Evolutionary conservation across 2,888 invertebrate genomes (phyloP).

Genomic region (Eristalis arbustorum): DNA sequence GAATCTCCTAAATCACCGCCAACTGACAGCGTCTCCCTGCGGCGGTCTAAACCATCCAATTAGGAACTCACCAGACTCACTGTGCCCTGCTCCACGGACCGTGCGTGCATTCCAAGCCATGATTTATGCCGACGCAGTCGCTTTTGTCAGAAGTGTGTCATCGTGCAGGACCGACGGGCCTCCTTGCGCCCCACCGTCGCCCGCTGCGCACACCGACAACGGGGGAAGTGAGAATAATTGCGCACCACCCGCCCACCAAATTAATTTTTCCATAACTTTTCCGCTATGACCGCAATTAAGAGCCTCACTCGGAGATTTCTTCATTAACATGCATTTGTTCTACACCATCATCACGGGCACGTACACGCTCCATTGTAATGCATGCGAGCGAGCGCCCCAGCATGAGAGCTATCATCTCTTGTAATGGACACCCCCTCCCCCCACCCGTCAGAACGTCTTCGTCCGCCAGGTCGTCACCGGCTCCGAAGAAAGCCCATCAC

Average conservation of each 20-base stretch:
- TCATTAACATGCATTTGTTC: slow-evolving; percentile 45
- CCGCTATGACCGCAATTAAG: slow-evolving; percentile 47
- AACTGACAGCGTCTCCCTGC: not conserved
- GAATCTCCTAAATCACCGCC: not conserved
- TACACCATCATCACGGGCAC: slow-evolving; percentile 25
- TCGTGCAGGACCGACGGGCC: slow-evolving; percentile 1
- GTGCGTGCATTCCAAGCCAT: not conserved
- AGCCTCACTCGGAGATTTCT: slow-evolving; percentile 43
- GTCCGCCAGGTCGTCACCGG: not conserved
- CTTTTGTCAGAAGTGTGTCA: slow-evolving; percentile 25
- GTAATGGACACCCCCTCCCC: not conserved
- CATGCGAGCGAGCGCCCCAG: not conserved
- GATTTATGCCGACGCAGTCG: slow-evolving; percentile 10
- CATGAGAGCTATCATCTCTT: slow-evolving; percentile 3
- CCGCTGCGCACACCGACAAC: not conserved
- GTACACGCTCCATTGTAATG: slow-evolving; percentile 27
- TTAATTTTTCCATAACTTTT: slow-evolving; percentile 39
- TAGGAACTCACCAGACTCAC: not conserved
- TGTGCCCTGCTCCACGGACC: not conserved
- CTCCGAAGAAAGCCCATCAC: slow-evolving; percentile 21
- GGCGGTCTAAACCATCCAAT: not conserved
- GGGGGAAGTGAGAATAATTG: slow-evolving; percentile 11
- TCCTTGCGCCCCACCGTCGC: not conserved
- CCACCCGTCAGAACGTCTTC: slow-evolving; percentile 9
- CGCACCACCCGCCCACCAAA: slow-evolving; percentile 18